Evolutionary conservation across 2,113 vertebrate genomes (phyloP), one percentile per base, ranked within the genome.

Genomic region (Labeo catla): DNA sequence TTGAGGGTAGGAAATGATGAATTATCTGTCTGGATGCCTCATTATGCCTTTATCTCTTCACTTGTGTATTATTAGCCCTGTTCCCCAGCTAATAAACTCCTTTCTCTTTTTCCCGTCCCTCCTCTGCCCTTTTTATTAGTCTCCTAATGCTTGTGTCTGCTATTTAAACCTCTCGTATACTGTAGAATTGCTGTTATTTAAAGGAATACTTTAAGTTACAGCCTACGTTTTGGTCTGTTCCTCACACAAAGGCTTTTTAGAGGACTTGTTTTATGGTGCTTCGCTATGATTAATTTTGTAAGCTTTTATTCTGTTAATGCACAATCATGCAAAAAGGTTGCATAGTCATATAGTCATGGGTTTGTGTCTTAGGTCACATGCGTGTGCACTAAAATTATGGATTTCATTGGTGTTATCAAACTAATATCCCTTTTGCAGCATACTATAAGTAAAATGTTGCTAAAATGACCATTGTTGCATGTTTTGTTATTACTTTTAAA

Each of bases 11-110:
- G 76, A 54, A 77, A 15, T 72, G 11, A 76, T 6, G 4, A 6
- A 45, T 49, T 54, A 8, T 77, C 57, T 47, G 59, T 28, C n/a
- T 81, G 59, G 11, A 28, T 6, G 45, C 28, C 47, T n/a, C 28
- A 21, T 68, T 70, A 66, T 50, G 28, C 28, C 28, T 28, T 50
- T 4, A 36, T 66, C 61, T 68, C 80, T 66, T 81, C 61, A 6
- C 61, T 81, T 45, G 11, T 81, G 80, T 81, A 52, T 45, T 45
- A 50, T 50, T 50, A 81, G 45, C 43, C 16, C 13, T 19, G 66
- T 66, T 65, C 57, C 19, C 80, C 45, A 68, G 79, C 13, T 81
- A 49, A 66, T 81, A 66, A 81, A 66, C 59, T 23, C 34, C n/a
- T 47, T 43, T 19, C 21, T 81, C 4, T 23, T 43, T 34, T 61